Conservation (phyloP, 2,797 vertebrate genomes). For the Meriones psammophilus region DNA sequence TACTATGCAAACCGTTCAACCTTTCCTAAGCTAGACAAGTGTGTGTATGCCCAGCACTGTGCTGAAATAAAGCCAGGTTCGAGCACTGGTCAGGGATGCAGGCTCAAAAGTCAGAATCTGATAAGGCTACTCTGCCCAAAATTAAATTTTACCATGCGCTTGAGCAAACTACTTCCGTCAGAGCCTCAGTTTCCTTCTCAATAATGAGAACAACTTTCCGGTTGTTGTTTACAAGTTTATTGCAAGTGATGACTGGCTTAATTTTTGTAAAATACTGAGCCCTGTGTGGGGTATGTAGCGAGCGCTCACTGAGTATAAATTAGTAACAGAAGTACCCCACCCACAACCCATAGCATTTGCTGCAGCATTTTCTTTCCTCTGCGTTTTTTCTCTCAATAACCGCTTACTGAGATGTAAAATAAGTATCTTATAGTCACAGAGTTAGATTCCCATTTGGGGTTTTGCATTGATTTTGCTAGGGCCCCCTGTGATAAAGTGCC, state of each 20-base stretch:
- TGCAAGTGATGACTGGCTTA: background rate
- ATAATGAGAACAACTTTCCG: background rate
- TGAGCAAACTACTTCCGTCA: slow-evolving; percentile 14
- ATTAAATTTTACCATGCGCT: background rate
- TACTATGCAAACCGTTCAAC: background rate
- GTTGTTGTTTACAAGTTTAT: background rate
- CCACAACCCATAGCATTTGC: background rate
- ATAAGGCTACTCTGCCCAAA: background rate
- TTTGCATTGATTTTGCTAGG: background rate
- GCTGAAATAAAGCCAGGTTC: background rate
- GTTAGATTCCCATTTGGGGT: slow-evolving; percentile 6
- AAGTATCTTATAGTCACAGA: background rate
- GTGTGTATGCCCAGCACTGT: background rate
- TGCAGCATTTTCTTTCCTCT: slow-evolving; percentile 3
- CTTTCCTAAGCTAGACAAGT: background rate
- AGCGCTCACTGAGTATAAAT: background rate
- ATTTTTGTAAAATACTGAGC: slow-evolving; percentile 14
- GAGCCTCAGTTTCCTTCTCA: background rate
- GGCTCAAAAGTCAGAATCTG: background rate
- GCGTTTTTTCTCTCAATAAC: slow-evolving; percentile 20
- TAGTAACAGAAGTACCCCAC: background rate
- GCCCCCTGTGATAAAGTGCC: background rate
- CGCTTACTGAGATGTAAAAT: background rate
- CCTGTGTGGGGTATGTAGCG: background rate
- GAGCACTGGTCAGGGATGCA: background rate